These are phyloP conservation scores for Pecten maximus DNA, from an alignment of 2,888 invertebrate species.

Conservation along the genomic window DNA sequence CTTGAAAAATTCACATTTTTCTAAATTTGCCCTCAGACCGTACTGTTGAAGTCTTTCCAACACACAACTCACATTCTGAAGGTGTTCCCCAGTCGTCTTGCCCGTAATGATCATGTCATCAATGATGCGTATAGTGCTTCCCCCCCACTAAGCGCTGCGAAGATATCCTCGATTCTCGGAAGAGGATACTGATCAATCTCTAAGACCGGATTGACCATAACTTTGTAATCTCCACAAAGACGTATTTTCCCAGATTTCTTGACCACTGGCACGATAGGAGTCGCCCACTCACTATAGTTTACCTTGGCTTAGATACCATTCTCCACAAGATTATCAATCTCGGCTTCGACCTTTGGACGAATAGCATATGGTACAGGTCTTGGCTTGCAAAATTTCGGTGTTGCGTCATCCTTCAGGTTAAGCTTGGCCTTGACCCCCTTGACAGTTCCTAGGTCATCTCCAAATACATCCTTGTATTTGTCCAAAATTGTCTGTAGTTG, in stretches of 20 bases:
- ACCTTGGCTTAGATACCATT: conserved; percentile 31
- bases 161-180: conserved; percentile 63
- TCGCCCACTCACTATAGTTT: conserved; percentile 49
- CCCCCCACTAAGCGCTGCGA: conserved; percentile 56
- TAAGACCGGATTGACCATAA: too few species aligned
- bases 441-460: conserved; percentile 40
- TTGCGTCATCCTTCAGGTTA: conserved; percentile 26
- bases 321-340: conserved; percentile 38
- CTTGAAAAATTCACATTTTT: conserved; percentile 41
- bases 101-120: conserved; percentile 50
- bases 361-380: conserved; percentile 50
- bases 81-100: conserved; percentile 40
- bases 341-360: conserved; percentile 31
- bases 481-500: too few species aligned
- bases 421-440: conserved; percentile 47
- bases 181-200: conserved; percentile 50
- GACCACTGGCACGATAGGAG: conserved; percentile 42
- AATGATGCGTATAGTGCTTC: conserved; percentile 47
- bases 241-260: conserved; percentile 38
- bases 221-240: conserved; percentile 62
- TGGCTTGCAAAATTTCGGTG: conserved; percentile 44
- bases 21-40: conserved; percentile 39
- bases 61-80: conserved; percentile 38
- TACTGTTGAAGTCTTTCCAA: conserved; percentile 37
- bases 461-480: not conserved